phyloP scores from a whole-genome alignment of 2,113 vertebrate genomes.

The Rafetus swinhoei region DNA sequence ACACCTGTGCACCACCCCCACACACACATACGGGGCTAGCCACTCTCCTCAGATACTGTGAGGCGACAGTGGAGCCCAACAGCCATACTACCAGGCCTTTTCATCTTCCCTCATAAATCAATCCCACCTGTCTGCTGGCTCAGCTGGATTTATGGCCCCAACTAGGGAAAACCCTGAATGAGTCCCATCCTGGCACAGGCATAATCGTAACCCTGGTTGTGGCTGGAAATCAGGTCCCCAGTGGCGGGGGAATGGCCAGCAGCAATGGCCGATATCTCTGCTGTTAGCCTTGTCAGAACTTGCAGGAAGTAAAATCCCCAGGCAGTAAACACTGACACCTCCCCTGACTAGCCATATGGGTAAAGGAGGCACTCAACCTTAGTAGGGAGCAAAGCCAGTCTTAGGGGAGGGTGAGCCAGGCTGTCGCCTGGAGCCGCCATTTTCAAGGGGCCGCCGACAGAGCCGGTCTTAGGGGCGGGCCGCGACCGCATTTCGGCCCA shows the following conservation, averaged over 20 bases:
- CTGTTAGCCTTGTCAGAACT: not conserved
- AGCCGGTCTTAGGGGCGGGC: too few species aligned
- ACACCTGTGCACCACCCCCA: accelerated
- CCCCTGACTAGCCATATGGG: not conserved
- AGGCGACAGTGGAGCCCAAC: not conserved
- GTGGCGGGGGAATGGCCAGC: not conserved
- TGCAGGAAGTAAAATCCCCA: too few species aligned
- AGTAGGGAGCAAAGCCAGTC: too few species aligned
- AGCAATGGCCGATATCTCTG: not conserved
- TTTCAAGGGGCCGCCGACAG: too few species aligned
- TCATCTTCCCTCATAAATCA: not conserved
- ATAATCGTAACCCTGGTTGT: not conserved
- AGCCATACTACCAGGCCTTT: not conserved
- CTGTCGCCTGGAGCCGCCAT: too few species aligned
- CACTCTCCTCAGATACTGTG: not conserved
- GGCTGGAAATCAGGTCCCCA: not conserved
- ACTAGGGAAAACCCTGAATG: not conserved
- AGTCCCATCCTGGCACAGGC: not conserved
- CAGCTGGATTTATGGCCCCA: not conserved
- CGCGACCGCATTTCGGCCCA: too few species aligned
- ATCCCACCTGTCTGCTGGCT: accelerated
- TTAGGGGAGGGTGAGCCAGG: too few species aligned
- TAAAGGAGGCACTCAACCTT: not conserved
- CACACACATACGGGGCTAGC: not conserved
- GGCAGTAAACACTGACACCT: not conserved